A percentile compares a stretch with the other conserved stretches of the same genome.
Evolutionary conservation across 1,140 invertebrate genomes (phyloP).

Genomic region (Bombus sibiricus): DNA sequence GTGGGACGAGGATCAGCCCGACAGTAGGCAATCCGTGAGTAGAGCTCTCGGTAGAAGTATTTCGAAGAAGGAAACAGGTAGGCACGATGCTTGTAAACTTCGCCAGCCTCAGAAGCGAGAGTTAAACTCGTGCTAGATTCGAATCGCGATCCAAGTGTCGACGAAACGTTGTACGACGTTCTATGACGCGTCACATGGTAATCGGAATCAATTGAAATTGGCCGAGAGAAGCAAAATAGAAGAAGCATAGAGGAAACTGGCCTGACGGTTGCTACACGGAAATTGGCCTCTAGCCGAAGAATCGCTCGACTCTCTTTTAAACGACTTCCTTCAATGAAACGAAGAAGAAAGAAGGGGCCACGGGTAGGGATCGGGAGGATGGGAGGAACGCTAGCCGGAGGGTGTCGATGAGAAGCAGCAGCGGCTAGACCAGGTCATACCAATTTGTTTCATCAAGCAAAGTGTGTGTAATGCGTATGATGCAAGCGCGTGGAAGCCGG

Average conservation of each 20-base stretch:
- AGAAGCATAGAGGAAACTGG: constrained; percentile 1
- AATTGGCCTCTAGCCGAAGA: constrained; percentile 23
- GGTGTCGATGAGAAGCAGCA: constrained; percentile 51
- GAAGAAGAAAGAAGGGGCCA: constrained; percentile 37
- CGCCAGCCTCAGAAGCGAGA: not conserved
- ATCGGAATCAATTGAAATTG: constrained; percentile 22
- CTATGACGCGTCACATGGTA: not conserved
- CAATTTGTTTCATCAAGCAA: constrained; percentile 66
- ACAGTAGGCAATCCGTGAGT: not conserved
- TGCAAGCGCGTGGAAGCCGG: constrained; percentile 39
- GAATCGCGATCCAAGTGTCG: not conserved
- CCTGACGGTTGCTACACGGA: not conserved
- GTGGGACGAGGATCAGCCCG: not conserved
- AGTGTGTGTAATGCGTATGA: constrained; percentile 45
- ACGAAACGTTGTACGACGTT: not conserved
- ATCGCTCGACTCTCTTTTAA: constrained; percentile 38
- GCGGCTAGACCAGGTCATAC: constrained; percentile 63
- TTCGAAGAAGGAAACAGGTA: not conserved
- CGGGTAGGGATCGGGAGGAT: not conserved
- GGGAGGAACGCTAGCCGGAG: constrained; percentile 22
- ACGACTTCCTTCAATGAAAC: constrained; percentile 53
- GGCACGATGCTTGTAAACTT: not conserved
- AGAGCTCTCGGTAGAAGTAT: not conserved
- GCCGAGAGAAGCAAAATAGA: not conserved
- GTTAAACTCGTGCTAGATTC: not conserved